Evolutionary conservation across 1,140 invertebrate genomes (phyloP).

Genomic region (Brachionus paranguensis): DNA sequence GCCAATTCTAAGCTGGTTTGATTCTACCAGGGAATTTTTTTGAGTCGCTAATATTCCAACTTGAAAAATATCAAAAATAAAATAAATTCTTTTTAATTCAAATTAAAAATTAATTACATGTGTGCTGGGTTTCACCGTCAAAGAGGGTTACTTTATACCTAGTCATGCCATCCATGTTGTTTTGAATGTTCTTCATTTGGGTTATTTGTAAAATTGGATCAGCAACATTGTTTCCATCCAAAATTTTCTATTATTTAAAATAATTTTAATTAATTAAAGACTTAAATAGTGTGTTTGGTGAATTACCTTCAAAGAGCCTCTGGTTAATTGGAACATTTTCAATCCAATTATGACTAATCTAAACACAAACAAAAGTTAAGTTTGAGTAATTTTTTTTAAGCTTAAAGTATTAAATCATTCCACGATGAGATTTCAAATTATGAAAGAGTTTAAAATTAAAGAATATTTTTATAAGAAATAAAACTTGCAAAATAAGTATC

Average conservation of each 20-base stretch:
- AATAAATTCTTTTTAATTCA: neutral
- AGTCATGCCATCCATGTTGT: conserved; percentile 38
- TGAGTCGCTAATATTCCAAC: conserved; percentile 37
- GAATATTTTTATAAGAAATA: neutral
- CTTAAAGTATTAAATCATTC: conserved; percentile 17
- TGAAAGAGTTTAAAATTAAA: neutral
- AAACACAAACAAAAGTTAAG: neutral
- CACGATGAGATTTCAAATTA: conserved; percentile 19
- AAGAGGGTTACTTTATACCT: conserved; percentile 14
- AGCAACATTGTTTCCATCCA: conserved; percentile 31
- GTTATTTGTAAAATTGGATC: conserved; percentile 35
- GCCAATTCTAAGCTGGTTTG: neutral
- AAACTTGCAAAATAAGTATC: neutral
- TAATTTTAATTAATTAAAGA: neutral
- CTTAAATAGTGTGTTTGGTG: neutral
- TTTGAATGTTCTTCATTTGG: conserved; percentile 38
- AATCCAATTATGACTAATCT: neutral
- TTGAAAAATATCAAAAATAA: neutral
- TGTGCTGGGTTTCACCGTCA: conserved; percentile 27
- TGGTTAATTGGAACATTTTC: conserved; percentile 30
- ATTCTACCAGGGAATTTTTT: conserved; percentile 21
- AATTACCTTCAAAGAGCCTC: neutral
- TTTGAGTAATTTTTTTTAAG: neutral
- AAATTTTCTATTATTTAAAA: neutral
- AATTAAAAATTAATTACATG: neutral